Base-by-base conservation (phyloP, 2,797 vertebrate genomes). In the Trematomus bernacchii region DNA sequence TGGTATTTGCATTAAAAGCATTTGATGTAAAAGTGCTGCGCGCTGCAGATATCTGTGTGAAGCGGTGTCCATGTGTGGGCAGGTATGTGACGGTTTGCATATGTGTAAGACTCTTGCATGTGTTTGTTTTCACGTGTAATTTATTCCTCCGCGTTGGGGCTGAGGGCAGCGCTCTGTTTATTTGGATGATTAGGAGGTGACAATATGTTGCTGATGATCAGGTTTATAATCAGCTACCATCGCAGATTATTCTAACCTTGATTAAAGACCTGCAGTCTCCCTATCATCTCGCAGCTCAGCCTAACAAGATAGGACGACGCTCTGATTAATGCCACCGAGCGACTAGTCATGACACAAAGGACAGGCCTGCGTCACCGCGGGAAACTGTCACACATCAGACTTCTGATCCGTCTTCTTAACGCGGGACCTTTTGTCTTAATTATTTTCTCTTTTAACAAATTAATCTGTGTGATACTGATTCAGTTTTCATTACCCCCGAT, bases 231-330 rank as follows among this genome's bases (percentile, higher is more conserved):
- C 94, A 95, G 92, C 85, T 89, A 82, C 57, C 89, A 87, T 92
- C 84, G 59, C 91, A 87, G 85, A 89, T 94, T 89, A 95, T 94
- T 94, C 93, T 92, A 87, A 92, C 94, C 92, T 93, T 95, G 93
- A 95, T 95, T 95, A 94, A 94, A 94, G 90, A 90, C 79, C 89
- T 82, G 90, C 89, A 79, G 91, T 90, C 92, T 90, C 93, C 83
- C 90, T 90, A 89, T 93, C 93, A 89, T 92, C 92, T 88, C 92
- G 87, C 90, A 82, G 80, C 90, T 89, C 89, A 81, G 85, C 92
- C 89, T 89, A 90, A 92, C 92, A 93, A 93, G 89, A 89, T 71
- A 79, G 89, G 89, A 86, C 82, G 81, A 82, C 63, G 82, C 81
- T 82, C 87, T 92, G 91, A 93, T 93, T 91, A 91, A 92, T 80